Base-by-base conservation (phyloP, 2,113 vertebrate species). In the Microcebus jonahi region DNA sequence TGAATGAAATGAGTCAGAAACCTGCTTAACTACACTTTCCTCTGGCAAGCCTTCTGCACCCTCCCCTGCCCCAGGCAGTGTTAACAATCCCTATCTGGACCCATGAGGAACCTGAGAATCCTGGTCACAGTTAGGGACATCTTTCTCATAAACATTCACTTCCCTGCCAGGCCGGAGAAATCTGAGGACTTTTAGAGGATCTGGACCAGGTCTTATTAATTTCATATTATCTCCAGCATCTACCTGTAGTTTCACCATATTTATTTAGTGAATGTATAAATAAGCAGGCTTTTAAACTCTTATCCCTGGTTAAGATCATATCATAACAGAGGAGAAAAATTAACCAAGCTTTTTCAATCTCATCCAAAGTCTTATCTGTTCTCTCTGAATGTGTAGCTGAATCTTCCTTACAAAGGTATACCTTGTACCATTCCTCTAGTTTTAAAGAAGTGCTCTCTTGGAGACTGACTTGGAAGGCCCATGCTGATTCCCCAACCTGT, bases 401-500 rank as follows among this genome's bases (percentile, higher is more conserved):
- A 50, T 86, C 61, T 76, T 93, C 29, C 75, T 76, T 57, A 57
- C 31, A 84, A 93, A 95, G 67, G 39, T 67, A 92, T 85, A 48
- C 61, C 57, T 1, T 1, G 5, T 39, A 25, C 36, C 1, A 4
- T 85, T 95, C n/a, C 81, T 96, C 65, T 93, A 53, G 71, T 87
- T 95, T 95, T 88, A 95, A 97, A 92, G 91, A 93, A 87, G 29
- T 81, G 59, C 31, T 97, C 18, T 95, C 70, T 34, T 11, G 4
- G 70, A 97, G 80, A 85, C 82, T 93, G 94, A 89, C 90, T 94
- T 92, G 85, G 45, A 96, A 92, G 92, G 90, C 88, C 68, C 3
- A 4, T 71, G 88, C 82, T 39, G 96, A 97, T 92, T 97, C 96
- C 97, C 98, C 93, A 97, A 96, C 92, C 97, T 96, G 95, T 95